These are phyloP conservation scores for Lemur catta DNA, from an alignment of 2,797 vertebrate species.

Conservation along the genomic window DNA sequence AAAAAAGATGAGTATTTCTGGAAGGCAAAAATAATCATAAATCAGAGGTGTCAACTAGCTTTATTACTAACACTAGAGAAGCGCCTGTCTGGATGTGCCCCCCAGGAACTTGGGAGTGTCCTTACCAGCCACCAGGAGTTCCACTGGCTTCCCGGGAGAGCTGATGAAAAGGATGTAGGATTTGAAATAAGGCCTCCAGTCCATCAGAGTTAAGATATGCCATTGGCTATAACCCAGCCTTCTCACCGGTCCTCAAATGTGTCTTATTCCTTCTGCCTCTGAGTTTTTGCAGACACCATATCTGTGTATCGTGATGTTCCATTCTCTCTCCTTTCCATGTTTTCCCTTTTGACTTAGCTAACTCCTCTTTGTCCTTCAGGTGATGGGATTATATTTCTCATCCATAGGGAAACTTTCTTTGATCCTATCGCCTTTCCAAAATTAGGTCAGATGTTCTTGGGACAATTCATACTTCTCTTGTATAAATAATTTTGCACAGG, in stretches of 20 bases:
- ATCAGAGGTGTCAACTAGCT: not conserved
- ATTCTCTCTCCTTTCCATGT: not conserved
- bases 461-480: not conserved
- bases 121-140: not conserved
- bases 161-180: not conserved
- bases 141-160: not conserved
- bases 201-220: not conserved
- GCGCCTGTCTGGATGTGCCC: accelerated
- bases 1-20: not conserved
- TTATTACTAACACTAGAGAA: not conserved
- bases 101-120: not conserved
- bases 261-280: not conserved
- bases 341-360: not conserved
- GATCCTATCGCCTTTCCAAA: not conserved
- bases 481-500: not conserved
- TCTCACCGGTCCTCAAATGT: not conserved
- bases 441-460: not conserved
- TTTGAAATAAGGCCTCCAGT: not conserved
- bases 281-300: not conserved
- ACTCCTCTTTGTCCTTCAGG: not conserved
- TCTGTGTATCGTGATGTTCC: not conserved
- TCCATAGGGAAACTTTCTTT: not conserved
- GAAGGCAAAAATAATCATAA: not conserved
- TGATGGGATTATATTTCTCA: not conserved
- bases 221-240: not conserved